Base-by-base conservation (phyloP, 2,888 invertebrate genomes). In the Sinodicranocentrus sp. region DNA sequence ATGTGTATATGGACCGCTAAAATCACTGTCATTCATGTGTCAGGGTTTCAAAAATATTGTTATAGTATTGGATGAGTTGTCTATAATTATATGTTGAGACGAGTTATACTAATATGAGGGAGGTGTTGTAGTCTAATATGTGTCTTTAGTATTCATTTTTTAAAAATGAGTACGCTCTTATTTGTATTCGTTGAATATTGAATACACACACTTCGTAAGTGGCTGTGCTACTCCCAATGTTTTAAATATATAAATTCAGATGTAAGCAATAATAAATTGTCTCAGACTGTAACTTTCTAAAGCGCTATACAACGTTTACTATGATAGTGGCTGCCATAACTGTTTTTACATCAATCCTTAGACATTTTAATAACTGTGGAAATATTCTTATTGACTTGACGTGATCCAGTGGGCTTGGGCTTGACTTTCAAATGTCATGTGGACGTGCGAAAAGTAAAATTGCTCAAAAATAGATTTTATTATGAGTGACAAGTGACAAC, bases 171-270 rank as follows among this genome's bases (percentile, higher is more conserved):
- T 76, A 76, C 76, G n/a, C 39, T 63, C 63, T 39, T 13, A 28
- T 76, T 67, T 57, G 54, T 76, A 76, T 76, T 67, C 54, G 57
- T 63, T 73, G 44, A 17, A 26, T 25, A 57, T 43, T 33, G 76
- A 76, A 67, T 76, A 76, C 76, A 76, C n/a, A 43, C n/a, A 23
- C 52, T 76, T 25, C 48, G 76, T 76, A 76, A 54, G 76, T 76
- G 76, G 76, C 76, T 76, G 76, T 76, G 76, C 76, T 76, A 57
- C 76, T 65, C 10, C 21, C 2, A 21, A 21, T 5, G 23, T 57
- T n/a, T 13, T 52, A 15, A 48, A 48, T 10, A 48, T n/a, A 15
- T 48, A 39, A 8, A 39, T 39, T 8, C 39, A 39, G 6, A 39
- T 39, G 39, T 13, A 39, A 39, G 5, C 5, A 39, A 39, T 39